Evolutionary conservation across 2,797 vertebrate genomes (phyloP), one percentile per base, ranked within the genome.

Genomic region (Enteromius radiatus): DNA sequence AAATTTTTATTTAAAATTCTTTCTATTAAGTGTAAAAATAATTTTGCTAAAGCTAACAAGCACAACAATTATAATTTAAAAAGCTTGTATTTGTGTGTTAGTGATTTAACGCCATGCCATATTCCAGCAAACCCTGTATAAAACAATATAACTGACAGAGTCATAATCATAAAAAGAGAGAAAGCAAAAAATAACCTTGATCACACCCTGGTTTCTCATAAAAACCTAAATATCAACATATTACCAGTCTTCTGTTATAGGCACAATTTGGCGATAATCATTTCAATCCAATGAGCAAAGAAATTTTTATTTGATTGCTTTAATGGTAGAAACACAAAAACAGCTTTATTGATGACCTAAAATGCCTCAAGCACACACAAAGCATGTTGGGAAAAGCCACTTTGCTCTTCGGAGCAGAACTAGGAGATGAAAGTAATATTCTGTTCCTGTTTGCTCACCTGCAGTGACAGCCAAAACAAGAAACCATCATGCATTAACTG

Each of bases 381-480:
- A 28, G 63, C 80, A 82, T 82, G 73, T 23, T 76, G 80, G 73
- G 63, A 82, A 43, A 76, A 82, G 70, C 69, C 54, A 81, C 56
- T 64, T 23, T 73, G 68, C 31, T 64, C 43, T 81, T 10, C 33
- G 0, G 80, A 75, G 47, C 73, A 82, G 80, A 82, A 82, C 80
- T 52, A 67, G 80, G 70, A 76, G 70, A 11, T 43, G 47, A 82
- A 56, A 82, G 80, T 64, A 45, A 82, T 67, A 82, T 56, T 82
- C 61, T 76, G 71, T 82, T 54, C 80, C 70, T 56, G 80, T 76
- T 76, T 82, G 36, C 47, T 43, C 45, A 67, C 47, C 61, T 68
- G 33, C 45, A 64, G 61, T 54, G 15, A 76, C 33, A 43, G 23
- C 15, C 61, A 68, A 76, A 76, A 17, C 36, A 76, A 82, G 45